Evolutionary conservation across 2,797 vertebrate genomes (phyloP), one percentile per base, ranked within the genome.

Genomic region (Cryptoblepharus egeriae): DNA sequence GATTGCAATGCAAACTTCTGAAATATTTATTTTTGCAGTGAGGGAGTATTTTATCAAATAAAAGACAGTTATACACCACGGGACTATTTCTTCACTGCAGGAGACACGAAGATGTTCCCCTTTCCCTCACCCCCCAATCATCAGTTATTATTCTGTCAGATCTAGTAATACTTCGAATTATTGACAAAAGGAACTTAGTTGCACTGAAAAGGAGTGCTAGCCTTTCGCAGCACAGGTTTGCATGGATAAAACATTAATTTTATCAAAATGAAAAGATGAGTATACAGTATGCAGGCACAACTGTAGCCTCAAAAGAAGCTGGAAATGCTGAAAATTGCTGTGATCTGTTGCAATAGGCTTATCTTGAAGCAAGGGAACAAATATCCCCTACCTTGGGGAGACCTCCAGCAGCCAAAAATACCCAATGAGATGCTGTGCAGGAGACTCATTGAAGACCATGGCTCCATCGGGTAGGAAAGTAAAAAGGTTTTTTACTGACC

Each of bases 11-110:
- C 26, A 79, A 77, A 88, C 77, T 76, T 90, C 52, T 77, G 79
- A 91, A 91, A 84, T 55, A 84, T 72, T 85, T 86, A 85, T 87
- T 91, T n/a, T 89, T 85, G 11, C 8, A 70, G 22, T 81, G 80
- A 45, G 75, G 68, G 55, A 88, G 83, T 65, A 71, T n/a, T 1
- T 1, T 32, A 88, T 89, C 58, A 90, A 87, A 89, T 70, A 84
- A 91, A 89, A 87, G 63, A 45, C 73, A 86, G 68, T 69, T 67
- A 64, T 2, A 81, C 49, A 82, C 18, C 73, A 11, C 49, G 84
- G 35, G 22, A 83, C 16, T 55, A 57, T 87, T 90, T 88, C 55
- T 11, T 85, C 32, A 69, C 75, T 58, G 24, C 30, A 67, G 78
- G 42, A 85, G 84, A 75, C 22, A 81, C 58, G 39, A 39, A 0